These are phyloP conservation scores for Leucoptera coffeella DNA, from an alignment of 2,888 invertebrate genomes.

Conservation along the genomic window DNA sequence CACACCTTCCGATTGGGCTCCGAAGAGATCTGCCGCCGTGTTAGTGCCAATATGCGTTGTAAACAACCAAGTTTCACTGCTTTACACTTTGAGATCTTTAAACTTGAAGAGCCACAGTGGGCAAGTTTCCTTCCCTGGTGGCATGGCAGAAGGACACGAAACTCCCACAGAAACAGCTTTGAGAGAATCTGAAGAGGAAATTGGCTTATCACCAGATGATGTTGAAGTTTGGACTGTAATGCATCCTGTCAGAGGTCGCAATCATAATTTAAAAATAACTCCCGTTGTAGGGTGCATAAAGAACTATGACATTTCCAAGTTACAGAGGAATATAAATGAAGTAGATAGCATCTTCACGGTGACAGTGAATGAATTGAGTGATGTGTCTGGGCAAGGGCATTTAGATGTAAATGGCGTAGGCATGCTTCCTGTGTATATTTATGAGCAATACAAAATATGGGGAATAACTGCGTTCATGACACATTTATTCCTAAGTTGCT, in stretches of 20 bases:
- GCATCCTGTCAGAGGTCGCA: constrained; percentile 19
- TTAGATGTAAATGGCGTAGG: constrained; percentile 51
- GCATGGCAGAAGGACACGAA: constrained; percentile 62
- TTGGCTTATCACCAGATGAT: constrained; percentile 57
- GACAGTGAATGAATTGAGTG: constrained; percentile 59
- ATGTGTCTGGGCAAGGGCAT: constrained; percentile 51
- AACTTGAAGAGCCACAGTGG: constrained; percentile 69
- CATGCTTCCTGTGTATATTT: constrained; percentile 42
- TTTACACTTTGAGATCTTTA: constrained; percentile 76
- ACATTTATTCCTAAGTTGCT: constrained; percentile 49
- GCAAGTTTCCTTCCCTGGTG: constrained; percentile 86
- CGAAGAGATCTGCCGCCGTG: constrained; percentile 63
- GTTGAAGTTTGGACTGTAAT: constrained; percentile 64
- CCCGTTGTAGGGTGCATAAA: constrained; percentile 62
- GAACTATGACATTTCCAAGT: constrained; percentile 38
- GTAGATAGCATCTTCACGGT: constrained; percentile 75
- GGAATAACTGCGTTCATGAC: constrained; percentile 75
- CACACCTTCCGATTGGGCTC: constrained; percentile 11
- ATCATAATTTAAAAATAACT: constrained; percentile 52
- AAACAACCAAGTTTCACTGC: constrained; percentile 62
- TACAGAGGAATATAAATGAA: constrained; percentile 62
- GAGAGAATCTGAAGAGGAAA: constrained; percentile 84
- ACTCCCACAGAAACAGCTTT: constrained; percentile 67
- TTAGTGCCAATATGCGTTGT: constrained; percentile 74
- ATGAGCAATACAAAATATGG: constrained; percentile 60